Evolutionary conservation across 2,797 vertebrate species (phyloP), one percentile per base, ranked within the genome.

Genomic region (Limnodromus scolopaceus): DNA sequence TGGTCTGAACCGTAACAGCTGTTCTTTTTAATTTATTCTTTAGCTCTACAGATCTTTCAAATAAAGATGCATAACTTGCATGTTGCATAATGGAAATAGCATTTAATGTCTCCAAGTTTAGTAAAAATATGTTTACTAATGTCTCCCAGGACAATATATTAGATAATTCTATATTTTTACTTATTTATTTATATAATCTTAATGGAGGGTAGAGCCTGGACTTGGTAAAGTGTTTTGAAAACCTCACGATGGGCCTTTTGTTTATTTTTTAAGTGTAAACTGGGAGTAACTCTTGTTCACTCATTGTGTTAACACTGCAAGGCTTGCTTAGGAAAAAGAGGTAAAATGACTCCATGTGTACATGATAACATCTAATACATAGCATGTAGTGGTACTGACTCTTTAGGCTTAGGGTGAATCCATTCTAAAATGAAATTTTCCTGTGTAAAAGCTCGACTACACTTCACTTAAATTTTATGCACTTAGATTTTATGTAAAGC

Each of bases 321-420:
- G 15, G 0, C 19, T 75, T 84, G 15, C 14, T 70, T 32, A 55
- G 30, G 30, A 13, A 27, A 53, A 86, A 30, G 13, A 46, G 20
- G 9, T 65, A 13, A 68, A 80, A 57, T 0, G 4, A 12, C 34
- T 43, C 8, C 2, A 4, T n/a, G 23, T 11, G 2, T 43, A 11
- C 1, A 2, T 11, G 4, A 43, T 39, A 28, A 43, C 3, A 43
- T 15, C 11, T 53, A 41, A 53, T 12, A 43, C 9, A 24, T 8
- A 36, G 8, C 5, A 54, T 43, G 8, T 5, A 53, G 14, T n/a
- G 11, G 7, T 16, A 64, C 11, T 48, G 13, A 32, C 32, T 22
- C 17, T 45, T 43, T 23, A 80, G 25, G 8, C 3, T 57, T 78
- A 48, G 4, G 5, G 14, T 51, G 55, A 28, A 41, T 55, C 7